Base-by-base conservation (phyloP, 2,888 invertebrate species). In the Rhyacophila evoluta region DNA sequence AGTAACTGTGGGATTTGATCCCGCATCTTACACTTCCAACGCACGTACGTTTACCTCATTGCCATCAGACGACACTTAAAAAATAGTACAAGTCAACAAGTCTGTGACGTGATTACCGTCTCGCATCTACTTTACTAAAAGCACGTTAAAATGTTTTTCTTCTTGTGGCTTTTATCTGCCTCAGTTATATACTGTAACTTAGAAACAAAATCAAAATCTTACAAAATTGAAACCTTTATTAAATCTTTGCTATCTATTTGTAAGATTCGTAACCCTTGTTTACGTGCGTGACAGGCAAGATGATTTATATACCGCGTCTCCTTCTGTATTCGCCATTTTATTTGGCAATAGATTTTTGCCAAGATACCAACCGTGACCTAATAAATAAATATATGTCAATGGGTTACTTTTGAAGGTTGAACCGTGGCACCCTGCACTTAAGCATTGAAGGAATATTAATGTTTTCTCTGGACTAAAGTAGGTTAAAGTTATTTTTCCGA, bases 321-420 rank as follows among this genome's bases (percentile, higher is more conserved):
- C 15, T 55, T 55, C 19, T 55, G 55, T 55, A 55, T 4, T 19
- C 55, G 55, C 15, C 25, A 19, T 55, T 55, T 55, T 19, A 55
- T 55, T 55, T 55, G 55, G 55, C 55, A 55, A 55, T 55, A 55
- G 55, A 55, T 55, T 19, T 25, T 55, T 10, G 55, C 55, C 1
- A 55, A 19, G 55, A 55, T 55, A 55, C 55, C 1, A 55, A 55
- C 55, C 55, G 19, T 55, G 55, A 55, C 55, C 55, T 55, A 55
- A 55, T 55, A 55, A 55, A 55, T 55, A 55, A 19, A 55, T 55
- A 55, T 55, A 4, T 55, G 55, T 55, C 55, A 55, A 19, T 19
- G 25, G 55, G 12, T 55, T 55, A 55, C 8, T 55, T 8, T 19
- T 55, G 55, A 55, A 55, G 19, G 12, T 55, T 55, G 10, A 19